Percentiles rank a stretch among this genome's conserved stretches.
Conservation (phyloP, 2,113 vertebrate species). For the Urocitellus parryii region DNA sequence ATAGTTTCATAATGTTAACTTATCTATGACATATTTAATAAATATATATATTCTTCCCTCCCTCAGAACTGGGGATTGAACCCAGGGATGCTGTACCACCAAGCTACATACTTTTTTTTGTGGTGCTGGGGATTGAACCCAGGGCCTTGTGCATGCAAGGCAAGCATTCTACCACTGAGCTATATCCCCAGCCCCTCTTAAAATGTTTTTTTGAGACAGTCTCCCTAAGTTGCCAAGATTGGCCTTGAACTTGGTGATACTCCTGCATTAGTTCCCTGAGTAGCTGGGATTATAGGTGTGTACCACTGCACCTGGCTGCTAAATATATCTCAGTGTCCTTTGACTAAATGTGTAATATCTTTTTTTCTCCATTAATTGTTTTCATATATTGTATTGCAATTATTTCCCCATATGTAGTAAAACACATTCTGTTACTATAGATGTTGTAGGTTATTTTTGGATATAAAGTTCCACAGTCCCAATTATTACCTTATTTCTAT, state of each 20-base stretch:
- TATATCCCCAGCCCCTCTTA: not conserved
- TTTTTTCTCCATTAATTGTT: not conserved
- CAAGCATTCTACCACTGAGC: not conserved
- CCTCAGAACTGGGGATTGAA: too few species aligned
- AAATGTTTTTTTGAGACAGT: not conserved
- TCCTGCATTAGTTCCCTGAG: not conserved
- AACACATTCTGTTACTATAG: not conserved
- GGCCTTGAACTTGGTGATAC: not conserved
- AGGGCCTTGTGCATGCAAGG: too few species aligned
- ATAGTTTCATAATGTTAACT: not conserved
- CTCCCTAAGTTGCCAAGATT: not conserved
- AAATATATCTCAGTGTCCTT: not conserved
- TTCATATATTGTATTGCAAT: not conserved
- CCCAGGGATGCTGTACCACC: too few species aligned
- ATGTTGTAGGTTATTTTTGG: constrained; percentile 14
- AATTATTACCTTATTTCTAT: constrained; percentile 18
- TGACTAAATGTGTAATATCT: not conserved
- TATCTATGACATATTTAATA: not conserved
- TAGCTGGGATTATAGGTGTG: not conserved
- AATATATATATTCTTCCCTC: too few species aligned
- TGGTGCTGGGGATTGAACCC: too few species aligned
- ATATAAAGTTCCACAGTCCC: not conserved
- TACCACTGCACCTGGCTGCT: not conserved
- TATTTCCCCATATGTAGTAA: constrained; percentile 1
- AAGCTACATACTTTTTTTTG: too few species aligned